Evolutionary conservation across 2,888 invertebrate species (phyloP).

Genomic region (Drosophila nr. fundita): DNA sequence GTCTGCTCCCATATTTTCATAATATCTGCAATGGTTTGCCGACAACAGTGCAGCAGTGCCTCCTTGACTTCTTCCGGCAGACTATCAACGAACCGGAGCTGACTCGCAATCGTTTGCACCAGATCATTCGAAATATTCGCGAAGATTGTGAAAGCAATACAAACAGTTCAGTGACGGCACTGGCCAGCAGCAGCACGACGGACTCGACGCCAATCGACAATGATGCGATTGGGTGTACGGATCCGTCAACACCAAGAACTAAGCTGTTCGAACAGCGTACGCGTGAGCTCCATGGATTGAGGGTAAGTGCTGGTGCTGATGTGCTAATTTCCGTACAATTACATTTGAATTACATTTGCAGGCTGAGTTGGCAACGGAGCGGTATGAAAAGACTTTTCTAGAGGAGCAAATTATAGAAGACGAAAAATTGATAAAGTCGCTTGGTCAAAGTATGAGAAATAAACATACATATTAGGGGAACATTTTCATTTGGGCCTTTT

Average conservation of each 20-base stretch:
- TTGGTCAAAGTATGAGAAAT: conserved; percentile 43
- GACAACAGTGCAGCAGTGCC: conserved; percentile 69
- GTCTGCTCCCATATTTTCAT: conserved; percentile 77
- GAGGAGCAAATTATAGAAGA: conserved; percentile 81
- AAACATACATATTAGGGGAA: not conserved
- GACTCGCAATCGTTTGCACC: conserved; percentile 67
- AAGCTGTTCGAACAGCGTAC: conserved; percentile 80
- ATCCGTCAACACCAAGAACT: conserved; percentile 60
- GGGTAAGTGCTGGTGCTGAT: conserved; percentile 55
- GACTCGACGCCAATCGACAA: not conserved
- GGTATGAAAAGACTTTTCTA: conserved; percentile 81
- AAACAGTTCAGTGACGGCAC: not conserved
- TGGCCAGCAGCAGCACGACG: not conserved
- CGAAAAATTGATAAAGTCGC: conserved; percentile 61
- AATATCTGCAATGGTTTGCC: conserved; percentile 79
- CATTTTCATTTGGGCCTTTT: not conserved
- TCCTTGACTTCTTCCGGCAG: conserved; percentile 78
- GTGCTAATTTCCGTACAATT: not conserved
- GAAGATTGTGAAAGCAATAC: not conserved
- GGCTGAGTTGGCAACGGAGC: conserved; percentile 82
- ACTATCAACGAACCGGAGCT: conserved; percentile 62
- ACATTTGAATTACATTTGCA: conserved; percentile 28
- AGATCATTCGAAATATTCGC: conserved; percentile 67
- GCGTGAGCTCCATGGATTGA: conserved; percentile 78
- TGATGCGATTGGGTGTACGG: conserved; percentile 3